Conservation (phyloP, 2,888 invertebrate species). For the Odontomyia ornata region DNA sequence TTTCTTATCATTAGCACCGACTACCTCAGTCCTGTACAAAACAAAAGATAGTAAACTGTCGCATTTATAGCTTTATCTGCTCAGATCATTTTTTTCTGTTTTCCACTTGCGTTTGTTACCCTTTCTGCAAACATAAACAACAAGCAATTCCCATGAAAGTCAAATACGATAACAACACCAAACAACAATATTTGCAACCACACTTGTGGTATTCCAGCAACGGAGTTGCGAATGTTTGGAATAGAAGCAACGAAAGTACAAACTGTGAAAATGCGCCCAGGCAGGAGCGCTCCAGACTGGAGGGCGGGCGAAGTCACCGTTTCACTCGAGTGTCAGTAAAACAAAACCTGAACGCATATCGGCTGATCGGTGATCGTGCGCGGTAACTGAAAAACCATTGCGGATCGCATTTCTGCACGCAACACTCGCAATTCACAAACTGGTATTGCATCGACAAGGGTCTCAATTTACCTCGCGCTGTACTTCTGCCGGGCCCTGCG, state of each 20-base stretch:
- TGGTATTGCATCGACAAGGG: slow-evolving; percentile 4
- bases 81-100: no score
- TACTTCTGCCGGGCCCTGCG: neutral
- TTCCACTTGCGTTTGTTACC: no score
- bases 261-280: neutral
- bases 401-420: slow-evolving; percentile 7
- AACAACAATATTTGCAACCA: no score
- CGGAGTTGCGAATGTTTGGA: neutral
- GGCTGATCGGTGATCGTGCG: slow-evolving; percentile 2
- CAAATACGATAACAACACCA: no score
- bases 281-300: neutral
- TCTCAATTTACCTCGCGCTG: neutral
- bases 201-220: neutral
- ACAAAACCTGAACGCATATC: neutral
- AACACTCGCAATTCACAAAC: neutral
- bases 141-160: no score
- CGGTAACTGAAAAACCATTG: neutral
- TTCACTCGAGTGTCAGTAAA: slow-evolving; percentile 5
- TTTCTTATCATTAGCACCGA: no score
- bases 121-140: no score
- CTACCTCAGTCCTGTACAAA: no score
- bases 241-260: no score
- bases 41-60: no score
- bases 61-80: no score
- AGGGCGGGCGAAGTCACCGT: neutral